Base-by-base conservation (phyloP, 2,888 invertebrate genomes). In the Matsumyia berberina region DNA sequence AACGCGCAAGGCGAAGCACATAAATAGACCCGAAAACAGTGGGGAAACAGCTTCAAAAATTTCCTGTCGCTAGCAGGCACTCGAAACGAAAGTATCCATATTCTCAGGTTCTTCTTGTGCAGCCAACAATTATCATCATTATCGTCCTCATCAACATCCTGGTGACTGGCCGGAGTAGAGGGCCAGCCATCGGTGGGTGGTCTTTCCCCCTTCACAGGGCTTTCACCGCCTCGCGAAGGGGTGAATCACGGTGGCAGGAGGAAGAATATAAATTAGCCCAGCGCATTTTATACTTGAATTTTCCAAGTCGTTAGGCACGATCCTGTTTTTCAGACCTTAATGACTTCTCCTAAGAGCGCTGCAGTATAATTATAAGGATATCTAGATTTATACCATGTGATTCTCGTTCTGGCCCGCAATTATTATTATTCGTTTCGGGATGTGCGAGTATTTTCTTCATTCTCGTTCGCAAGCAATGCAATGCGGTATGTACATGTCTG, bases 271-370 rank as follows among this genome's bases (percentile, higher is more conserved):
- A 87, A 87, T 87, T 87, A 87, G 87, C 86, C 55, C 79, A 69
- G 79, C 79, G 82, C 82, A 79, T 86, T 85, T 87, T 81, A 77
- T 86, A 85, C 86, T 87, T 86, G 81, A 86, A 86, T 87, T 87
- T 87, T 87, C 85, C 87, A 79, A 86, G 87, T 87, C 87, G 87
- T 87, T 87, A 87, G 86, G 87, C 87, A 87, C 87, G 86, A 87
- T 86, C 79, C 82, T 85, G 86, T 86, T 85, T 86, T 86, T 81
- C 79, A 80, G 85, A 82, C 86, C 86, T 82, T 86, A 87, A 87
- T 87, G 86, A 87, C 87, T 86, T 87, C 80, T 85, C 66, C 69
- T 76, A 66, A 70, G 74, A 76, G 76, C 69, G 74, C 80, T 85
- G 85, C 85, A 85, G 85, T 85, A 76, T 85, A 85, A 85, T 85